Evolutionary conservation across 1,140 invertebrate genomes (phyloP).

Genomic region (Caenorhabditis inopinata): DNA sequence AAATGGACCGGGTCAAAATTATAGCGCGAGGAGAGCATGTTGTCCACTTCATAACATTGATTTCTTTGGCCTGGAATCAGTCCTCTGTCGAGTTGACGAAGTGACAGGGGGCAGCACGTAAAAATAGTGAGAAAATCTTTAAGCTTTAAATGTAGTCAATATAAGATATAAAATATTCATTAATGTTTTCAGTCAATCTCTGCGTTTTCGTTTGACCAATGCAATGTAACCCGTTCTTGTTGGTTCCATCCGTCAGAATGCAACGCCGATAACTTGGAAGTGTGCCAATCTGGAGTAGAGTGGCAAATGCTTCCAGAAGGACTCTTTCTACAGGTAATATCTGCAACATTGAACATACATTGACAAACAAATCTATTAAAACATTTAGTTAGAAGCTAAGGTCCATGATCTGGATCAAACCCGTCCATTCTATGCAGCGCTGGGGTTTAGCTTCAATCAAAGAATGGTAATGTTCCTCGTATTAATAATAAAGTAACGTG

Average conservation of each 20-base stretch:
- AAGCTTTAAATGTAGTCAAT: no score
- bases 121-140: no score
- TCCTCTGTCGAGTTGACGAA: no score
- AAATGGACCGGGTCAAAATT: no score
- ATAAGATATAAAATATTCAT: no score
- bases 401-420: constrained; percentile 38
- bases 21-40: no score
- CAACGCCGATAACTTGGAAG: background rate
- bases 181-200: background rate
- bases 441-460: constrained; percentile 45
- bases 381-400: constrained; percentile 31
- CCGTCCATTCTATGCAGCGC: constrained; percentile 34
- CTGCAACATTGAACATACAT: background rate
- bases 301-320: constrained; percentile 42
- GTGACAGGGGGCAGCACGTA: no score
- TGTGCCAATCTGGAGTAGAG: constrained; percentile 38
- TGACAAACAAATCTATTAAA: background rate
- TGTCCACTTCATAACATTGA: no score
- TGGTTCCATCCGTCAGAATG: constrained; percentile 43
- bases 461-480: no score
- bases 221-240: constrained; percentile 40
- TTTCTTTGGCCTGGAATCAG: no score
- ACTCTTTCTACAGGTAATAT: constrained; percentile 19
- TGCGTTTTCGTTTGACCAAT: constrained; percentile 19
- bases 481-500: no score